These are phyloP conservation scores for Fragum fragum DNA, from an alignment of 2,888 invertebrate species.

Conservation along the genomic window DNA sequence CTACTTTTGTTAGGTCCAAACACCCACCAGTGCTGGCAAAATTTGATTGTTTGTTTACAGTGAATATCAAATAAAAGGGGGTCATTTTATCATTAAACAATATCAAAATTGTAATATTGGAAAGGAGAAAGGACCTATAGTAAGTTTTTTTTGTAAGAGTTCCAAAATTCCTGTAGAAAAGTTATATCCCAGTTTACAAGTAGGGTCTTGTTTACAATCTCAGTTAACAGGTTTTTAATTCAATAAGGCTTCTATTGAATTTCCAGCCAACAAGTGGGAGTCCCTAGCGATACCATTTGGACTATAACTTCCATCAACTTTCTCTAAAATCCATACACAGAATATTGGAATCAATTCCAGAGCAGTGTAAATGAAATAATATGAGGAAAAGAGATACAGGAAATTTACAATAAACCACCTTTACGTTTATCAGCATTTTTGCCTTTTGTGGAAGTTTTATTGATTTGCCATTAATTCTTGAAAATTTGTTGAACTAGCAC, in stretches of 20 bases:
- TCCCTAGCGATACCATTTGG: slow-evolving; percentile 10
- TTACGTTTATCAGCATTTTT: slow-evolving; percentile 40
- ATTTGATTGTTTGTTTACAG: no score
- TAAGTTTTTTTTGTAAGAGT: no score
- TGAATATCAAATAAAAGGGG: no score
- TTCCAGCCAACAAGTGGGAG: slow-evolving; percentile 28
- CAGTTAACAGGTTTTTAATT: slow-evolving; percentile 29
- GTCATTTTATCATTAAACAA: no score
- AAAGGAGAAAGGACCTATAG: no score
- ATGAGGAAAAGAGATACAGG: background rate
- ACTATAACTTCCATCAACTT: slow-evolving; percentile 8
- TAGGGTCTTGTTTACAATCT: slow-evolving; percentile 14
- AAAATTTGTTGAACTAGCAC: slow-evolving; percentile 55
- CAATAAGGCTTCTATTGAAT: slow-evolving; percentile 32
- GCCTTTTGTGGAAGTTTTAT: slow-evolving; percentile 48
- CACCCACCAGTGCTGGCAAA: no score
- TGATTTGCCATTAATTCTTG: slow-evolving; percentile 53
- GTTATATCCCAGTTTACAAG: background rate
- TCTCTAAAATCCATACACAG: slow-evolving; percentile 20
- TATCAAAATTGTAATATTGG: no score
- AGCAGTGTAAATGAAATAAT: slow-evolving; percentile 9
- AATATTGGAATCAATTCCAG: slow-evolving; percentile 10
- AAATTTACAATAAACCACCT: background rate
- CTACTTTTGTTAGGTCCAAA: no score
- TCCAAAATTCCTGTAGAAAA: background rate